Base-by-base conservation (phyloP, 2,888 invertebrate genomes). In the Parochlus steinenii region DNA sequence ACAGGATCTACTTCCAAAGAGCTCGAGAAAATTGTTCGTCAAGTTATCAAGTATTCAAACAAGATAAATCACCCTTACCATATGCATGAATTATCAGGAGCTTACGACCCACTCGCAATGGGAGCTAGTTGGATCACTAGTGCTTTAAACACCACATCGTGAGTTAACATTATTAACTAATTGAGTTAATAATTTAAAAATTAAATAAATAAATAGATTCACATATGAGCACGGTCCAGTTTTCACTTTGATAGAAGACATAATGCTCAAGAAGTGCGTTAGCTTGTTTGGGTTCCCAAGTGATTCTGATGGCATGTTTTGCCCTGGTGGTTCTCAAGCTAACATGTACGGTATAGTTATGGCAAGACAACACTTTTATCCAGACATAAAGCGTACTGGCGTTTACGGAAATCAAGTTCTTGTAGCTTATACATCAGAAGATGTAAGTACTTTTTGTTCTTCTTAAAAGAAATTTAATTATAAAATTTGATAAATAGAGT, bases 151-250 rank as follows among this genome's bases (percentile, higher is more conserved):
- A 79, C 83, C 22, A 80, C 80, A 60, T 74, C 80, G n/a, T n/a
- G n/a, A 57, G 54, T n/a, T n/a, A n/a, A n/a, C n/a, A n/a, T n/a
- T 42, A 7, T 30, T 19, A 25, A 8, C 6, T 10, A 8, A 24
- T 25, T 16, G 23, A 29, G 15, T n/a, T 22, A 18, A 22, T 3
- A 6, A n/a, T 20, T 3, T 18, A 19, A 6, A 20, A 31, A 22
- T 8, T n/a, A n/a, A n/a, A n/a, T 10, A 1, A 4, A 10, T 23
- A 7, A 7, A 16, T 15, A 4, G 14, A 22, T 17, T 65, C 48
- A 83, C 83, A 0, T 83, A 66, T 47, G 83, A 85, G 58, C 81
- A 82, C 8, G 79, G 73, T 1, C 83, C 83, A 15, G 78, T 74
- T 1, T 80, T 82, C 49, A 76, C 77, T 1, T 56, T 85, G 2